Percentiles rank a stretch among this genome's conserved stretches.
Conservation (phyloP, 2,797 vertebrate species). For the Philypnodon macrostomus region DNA sequence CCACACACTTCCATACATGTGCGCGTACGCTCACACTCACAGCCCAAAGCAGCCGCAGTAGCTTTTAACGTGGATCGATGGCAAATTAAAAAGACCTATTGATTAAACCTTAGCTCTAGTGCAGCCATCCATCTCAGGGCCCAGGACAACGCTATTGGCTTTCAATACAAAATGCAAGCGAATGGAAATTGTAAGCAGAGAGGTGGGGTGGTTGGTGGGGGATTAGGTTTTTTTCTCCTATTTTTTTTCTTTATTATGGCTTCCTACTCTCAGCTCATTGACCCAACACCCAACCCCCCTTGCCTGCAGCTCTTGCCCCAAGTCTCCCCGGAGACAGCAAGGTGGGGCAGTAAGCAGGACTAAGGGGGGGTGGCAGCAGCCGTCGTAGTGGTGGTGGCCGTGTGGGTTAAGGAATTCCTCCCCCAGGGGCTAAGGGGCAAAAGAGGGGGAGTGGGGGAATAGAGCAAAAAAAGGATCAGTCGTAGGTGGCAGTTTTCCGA, state of each 20-base stretch:
- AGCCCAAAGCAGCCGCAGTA: conserved; percentile 70
- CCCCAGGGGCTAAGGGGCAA: conserved; percentile 48
- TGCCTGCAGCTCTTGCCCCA: conserved; percentile 36
- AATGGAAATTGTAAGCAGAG: conserved; percentile 83
- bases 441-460: conserved; percentile 38
- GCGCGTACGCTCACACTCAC: conserved; percentile 12
- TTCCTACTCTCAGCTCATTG: conserved; percentile 62
- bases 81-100: conserved; percentile 87
- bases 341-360: conserved; percentile 50
- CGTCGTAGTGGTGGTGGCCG: conserved; percentile 1
- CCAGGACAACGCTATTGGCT: conserved; percentile 81
- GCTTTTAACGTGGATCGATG: conserved; percentile 86
- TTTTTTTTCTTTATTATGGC: conserved; percentile 53
- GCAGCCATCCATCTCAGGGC: conserved; percentile 81
- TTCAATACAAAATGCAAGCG: conserved; percentile 85
- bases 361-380: conserved; percentile 17
- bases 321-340: conserved; percentile 59
- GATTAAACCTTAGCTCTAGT: conserved; percentile 87
- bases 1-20: conserved; percentile 3
- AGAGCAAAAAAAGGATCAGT: conserved; percentile 56
- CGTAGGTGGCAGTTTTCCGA: conserved; percentile 63
- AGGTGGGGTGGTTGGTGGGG: conserved; percentile 30
- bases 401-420: conserved; percentile 69
- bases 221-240: conserved; percentile 47
- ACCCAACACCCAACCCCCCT: conserved; percentile 25